phyloP scores from a whole-genome alignment of 1,140 invertebrate genomes.

The Parapsyche elsis region DNA sequence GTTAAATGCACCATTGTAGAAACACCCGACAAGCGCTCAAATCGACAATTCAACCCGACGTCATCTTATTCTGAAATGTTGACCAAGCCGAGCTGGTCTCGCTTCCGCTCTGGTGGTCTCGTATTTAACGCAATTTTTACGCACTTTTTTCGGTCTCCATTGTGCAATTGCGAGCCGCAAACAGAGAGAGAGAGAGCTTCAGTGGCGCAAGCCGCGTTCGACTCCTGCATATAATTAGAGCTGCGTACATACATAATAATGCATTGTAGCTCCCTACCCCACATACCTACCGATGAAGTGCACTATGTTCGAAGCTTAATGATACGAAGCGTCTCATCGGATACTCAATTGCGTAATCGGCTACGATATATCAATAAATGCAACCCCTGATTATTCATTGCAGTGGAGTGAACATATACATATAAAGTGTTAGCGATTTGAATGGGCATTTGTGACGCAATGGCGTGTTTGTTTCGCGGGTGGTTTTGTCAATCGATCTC shows the following conservation, averaged over 20 bases:
- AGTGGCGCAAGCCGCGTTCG: not conserved
- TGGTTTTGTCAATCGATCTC: not conserved
- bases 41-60: too few species aligned
- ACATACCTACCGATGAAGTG: too few species aligned
- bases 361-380: too few species aligned
- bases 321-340: too few species aligned
- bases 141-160: not conserved
- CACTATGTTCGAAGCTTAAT: too few species aligned
- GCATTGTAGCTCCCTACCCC: not conserved
- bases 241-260: not conserved
- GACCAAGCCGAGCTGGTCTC: not conserved
- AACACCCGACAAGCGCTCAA: not conserved
- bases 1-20: not conserved
- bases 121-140: not conserved
- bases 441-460: too few species aligned
- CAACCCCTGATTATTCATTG: too few species aligned
- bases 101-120: not conserved
- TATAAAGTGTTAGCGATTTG: too few species aligned
- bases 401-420: too few species aligned
- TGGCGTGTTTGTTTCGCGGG: not conserved
- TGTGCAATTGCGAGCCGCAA: not conserved
- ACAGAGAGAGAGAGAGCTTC: too few species aligned
- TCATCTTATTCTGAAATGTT: slow-evolving; percentile 1
- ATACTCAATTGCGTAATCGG: too few species aligned
- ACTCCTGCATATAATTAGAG: not conserved